Evolutionary conservation across 2,113 vertebrate species (phyloP).

Genomic region (Notarius lentiginosus): DNA sequence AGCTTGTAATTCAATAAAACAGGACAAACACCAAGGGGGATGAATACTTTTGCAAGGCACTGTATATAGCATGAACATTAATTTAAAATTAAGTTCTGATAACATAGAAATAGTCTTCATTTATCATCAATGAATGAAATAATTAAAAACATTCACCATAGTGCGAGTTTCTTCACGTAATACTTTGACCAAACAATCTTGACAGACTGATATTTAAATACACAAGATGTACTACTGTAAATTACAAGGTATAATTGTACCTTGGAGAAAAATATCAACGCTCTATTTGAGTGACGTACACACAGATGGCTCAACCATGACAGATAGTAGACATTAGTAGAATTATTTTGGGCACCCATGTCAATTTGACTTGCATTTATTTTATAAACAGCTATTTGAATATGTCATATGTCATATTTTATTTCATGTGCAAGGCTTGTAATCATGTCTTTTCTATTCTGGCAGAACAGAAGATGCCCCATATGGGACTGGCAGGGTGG

Average conservation of each 20-base stretch:
- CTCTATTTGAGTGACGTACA: background rate
- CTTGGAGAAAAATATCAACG: background rate
- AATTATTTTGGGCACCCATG: constrained; percentile 1
- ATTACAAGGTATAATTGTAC: background rate
- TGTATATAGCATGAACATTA: too few relatives aligned
- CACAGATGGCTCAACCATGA: background rate
- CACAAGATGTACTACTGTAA: background rate
- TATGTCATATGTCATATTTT: constrained; percentile 33
- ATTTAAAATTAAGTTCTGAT: background rate
- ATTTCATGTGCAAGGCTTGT: constrained; percentile 30
- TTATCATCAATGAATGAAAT: background rate
- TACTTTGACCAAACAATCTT: background rate
- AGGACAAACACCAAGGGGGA: too few relatives aligned
- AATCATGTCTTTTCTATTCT: constrained; percentile 37
- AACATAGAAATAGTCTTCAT: background rate
- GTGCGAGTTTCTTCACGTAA: background rate
- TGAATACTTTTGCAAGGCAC: too few relatives aligned
- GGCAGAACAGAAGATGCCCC: constrained; percentile 28
- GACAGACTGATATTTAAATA: background rate
- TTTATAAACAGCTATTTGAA: constrained; percentile 31
- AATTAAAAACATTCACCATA: background rate
- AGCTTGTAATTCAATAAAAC: too few relatives aligned
- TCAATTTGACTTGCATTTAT: constrained; percentile 26
- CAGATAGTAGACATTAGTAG: background rate
- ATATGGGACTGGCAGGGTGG: constrained; percentile 42